Percentiles rank a stretch among this genome's conserved stretches.
These are phyloP conservation scores for Shinisaurus crocodilurus DNA, from an alignment of 2,113 vertebrate genomes.

Conservation along the genomic window DNA sequence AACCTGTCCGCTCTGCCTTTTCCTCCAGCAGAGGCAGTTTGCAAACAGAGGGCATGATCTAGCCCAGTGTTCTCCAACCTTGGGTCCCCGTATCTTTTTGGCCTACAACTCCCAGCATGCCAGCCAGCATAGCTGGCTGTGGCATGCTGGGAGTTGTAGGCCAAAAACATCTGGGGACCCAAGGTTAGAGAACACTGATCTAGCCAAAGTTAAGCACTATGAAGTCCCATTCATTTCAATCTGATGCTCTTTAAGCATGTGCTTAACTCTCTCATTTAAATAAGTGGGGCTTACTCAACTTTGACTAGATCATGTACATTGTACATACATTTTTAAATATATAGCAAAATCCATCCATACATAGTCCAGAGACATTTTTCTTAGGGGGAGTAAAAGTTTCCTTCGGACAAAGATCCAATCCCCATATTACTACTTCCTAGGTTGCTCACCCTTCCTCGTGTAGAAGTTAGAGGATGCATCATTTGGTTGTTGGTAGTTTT, in stretches of 20 bases:
- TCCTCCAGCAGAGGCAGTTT: not conserved
- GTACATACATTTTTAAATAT: not conserved
- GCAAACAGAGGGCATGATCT: not conserved
- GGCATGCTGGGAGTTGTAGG: too few species aligned
- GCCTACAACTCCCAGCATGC: too few species aligned
- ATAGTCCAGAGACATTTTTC: not conserved
- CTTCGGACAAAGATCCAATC: not conserved
- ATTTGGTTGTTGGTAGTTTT: not conserved
- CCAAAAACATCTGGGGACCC: too few species aligned
- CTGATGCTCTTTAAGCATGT: not conserved
- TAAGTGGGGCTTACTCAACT: not conserved
- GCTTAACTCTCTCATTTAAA: too few species aligned
- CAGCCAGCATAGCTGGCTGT: too few species aligned
- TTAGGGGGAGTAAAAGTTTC: not conserved
- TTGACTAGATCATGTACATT: not conserved
- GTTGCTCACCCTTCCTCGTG: not conserved
- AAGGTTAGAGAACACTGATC: too few species aligned
- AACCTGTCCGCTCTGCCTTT: not conserved
- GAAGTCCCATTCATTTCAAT: not conserved
- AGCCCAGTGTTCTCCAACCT: too few species aligned
- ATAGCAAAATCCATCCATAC: not conserved
- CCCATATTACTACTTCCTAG: not conserved
- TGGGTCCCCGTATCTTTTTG: too few species aligned
- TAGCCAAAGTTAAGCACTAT: not conserved
- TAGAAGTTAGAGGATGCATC: not conserved